Evolutionary conservation across 2,797 vertebrate species (phyloP).

Genomic region (Myioborus miniatus): DNA sequence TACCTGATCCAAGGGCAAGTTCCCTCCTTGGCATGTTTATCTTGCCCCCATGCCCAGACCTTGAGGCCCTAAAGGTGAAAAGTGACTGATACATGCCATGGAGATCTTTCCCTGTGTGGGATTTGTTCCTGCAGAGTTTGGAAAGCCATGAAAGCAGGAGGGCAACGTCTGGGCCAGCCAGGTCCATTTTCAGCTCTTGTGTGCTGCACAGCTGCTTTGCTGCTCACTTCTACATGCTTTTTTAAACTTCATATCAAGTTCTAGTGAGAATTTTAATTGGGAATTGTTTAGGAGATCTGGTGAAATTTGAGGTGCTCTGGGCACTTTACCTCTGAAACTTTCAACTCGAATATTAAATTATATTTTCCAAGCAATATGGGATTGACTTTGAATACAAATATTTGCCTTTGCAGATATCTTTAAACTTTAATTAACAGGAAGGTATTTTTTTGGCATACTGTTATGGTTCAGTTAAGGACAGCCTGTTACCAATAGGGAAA

Average conservation of each 20-base stretch:
- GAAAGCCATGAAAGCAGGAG: not conserved
- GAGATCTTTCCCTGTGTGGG: not conserved
- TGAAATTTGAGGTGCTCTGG: not conserved
- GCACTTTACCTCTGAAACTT: not conserved
- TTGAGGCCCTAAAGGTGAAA: not conserved
- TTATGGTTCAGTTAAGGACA: not conserved
- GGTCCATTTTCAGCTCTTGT: not conserved
- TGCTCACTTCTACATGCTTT: not conserved
- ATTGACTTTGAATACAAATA: not conserved
- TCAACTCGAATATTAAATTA: not conserved
- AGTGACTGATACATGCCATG: fast-evolving
- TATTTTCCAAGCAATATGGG: not conserved
- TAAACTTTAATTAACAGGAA: not conserved
- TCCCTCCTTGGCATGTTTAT: not conserved
- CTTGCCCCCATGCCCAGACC: fast-evolving
- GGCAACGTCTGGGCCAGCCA: fast-evolving
- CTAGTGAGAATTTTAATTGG: not conserved
- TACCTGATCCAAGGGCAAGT: not conserved
- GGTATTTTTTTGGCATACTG: not conserved
- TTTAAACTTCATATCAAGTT: not conserved
- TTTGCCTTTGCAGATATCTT: not conserved
- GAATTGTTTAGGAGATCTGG: not conserved
- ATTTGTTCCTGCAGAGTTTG: not conserved
- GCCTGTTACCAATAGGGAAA: not conserved
- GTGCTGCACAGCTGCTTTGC: not conserved